Evolutionary conservation across 2,113 vertebrate species (phyloP).

Genomic region (Erythrocercus mccallii): DNA sequence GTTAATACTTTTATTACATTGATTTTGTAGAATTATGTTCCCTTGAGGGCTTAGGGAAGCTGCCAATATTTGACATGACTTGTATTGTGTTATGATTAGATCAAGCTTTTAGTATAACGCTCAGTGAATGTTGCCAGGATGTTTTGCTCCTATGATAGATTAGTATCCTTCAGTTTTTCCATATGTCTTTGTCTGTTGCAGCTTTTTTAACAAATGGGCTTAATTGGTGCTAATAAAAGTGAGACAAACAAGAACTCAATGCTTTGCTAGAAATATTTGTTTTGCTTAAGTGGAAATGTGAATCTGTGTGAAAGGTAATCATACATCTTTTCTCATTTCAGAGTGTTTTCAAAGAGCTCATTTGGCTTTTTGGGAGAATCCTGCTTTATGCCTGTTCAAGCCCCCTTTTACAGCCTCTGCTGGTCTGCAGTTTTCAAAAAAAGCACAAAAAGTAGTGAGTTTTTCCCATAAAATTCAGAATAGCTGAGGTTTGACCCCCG

Average conservation of each 20-base stretch:
- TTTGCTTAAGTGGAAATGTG: neutral
- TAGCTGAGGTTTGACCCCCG: accelerated
- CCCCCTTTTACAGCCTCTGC: neutral
- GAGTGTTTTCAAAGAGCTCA: neutral
- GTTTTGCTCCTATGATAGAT: neutral
- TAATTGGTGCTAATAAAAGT: neutral
- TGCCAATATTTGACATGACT: neutral
- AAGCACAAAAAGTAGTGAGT: neutral
- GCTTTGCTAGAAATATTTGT: neutral
- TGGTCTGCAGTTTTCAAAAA: neutral
- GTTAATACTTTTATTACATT: neutral
- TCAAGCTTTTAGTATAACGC: neutral
- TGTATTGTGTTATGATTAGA: neutral
- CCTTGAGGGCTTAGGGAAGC: neutral
- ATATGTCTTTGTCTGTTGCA: neutral
- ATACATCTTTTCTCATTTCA: neutral
- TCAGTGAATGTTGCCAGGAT: neutral
- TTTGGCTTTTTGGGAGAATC: neutral
- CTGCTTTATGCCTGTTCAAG: neutral
- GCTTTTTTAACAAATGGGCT: neutral
- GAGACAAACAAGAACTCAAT: neutral
- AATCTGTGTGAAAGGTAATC: neutral
- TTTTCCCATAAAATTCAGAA: neutral
- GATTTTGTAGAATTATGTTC: neutral
- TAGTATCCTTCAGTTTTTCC: neutral